phyloP scores from a whole-genome alignment of 2,797 vertebrate species.

The Nyctalus aviator region DNA sequence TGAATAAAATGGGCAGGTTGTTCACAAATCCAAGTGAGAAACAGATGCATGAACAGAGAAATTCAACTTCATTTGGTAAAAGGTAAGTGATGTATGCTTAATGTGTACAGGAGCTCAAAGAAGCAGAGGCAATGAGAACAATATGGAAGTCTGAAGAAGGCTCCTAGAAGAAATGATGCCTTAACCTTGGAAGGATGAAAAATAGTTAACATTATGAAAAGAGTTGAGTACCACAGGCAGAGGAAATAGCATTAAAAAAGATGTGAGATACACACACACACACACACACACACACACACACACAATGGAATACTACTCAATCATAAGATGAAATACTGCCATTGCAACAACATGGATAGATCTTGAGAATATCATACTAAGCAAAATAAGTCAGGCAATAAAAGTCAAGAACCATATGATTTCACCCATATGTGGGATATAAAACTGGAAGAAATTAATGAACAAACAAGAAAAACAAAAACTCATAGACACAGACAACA shows the following conservation, averaged over 20 bases:
- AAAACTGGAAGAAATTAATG: background rate
- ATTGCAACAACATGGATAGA: background rate
- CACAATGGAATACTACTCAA: background rate
- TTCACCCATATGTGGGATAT: background rate
- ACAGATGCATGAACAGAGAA: constrained; percentile 37
- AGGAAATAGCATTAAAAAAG: background rate
- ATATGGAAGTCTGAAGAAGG: background rate
- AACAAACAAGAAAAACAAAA: background rate
- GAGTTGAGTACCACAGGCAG: background rate
- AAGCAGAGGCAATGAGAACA: constrained; percentile 39
- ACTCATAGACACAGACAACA: background rate
- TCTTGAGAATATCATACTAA: background rate
- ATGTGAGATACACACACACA: background rate
- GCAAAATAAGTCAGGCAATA: background rate
- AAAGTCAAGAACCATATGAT: background rate
- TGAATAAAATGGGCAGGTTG: constrained; percentile 9
- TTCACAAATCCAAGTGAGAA: constrained; percentile 34
- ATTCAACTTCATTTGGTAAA: constrained; percentile 55
- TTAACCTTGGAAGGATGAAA: constrained; percentile 56
- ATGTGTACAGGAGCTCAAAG: background rate
- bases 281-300: background rate
- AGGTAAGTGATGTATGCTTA: constrained; percentile 22
- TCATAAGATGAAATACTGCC: background rate
- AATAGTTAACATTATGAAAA: constrained; percentile 31
- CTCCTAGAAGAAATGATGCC: background rate